These are phyloP conservation scores for Chaenodraco wilsoni DNA, from an alignment of 2,797 vertebrate species.

Conservation along the genomic window DNA sequence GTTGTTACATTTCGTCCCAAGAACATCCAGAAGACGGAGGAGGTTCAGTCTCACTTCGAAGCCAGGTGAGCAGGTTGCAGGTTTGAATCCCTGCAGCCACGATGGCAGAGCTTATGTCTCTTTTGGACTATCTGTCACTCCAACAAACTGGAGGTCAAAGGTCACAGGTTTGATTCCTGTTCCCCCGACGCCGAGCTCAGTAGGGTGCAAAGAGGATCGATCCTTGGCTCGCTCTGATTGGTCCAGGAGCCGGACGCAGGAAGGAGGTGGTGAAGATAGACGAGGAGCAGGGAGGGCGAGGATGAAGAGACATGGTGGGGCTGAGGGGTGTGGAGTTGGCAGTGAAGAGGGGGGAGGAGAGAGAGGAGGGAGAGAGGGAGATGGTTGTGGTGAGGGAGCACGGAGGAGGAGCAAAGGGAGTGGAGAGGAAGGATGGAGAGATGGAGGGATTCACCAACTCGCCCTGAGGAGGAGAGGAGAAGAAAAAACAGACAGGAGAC, in stretches of 20 bases:
- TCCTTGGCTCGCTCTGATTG: conserved; percentile 88
- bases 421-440: conserved; percentile 88
- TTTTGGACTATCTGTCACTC: conserved; percentile 3
- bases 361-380: conserved; percentile 88
- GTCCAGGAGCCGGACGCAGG: conserved; percentile 90
- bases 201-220: conserved; percentile 94
- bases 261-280: conserved; percentile 92
- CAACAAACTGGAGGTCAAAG: conserved; percentile 24
- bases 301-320: conserved; percentile 84
- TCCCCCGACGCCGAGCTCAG: conserved; percentile 65
- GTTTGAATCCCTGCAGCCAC: conserved; percentile 31
- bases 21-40: conserved; percentile 17
- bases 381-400: conserved; percentile 79
- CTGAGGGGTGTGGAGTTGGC: conserved; percentile 86
- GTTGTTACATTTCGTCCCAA: neutral
- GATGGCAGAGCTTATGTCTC: conserved; percentile 14
- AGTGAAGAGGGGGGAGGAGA: conserved; percentile 89
- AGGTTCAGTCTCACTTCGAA: conserved; percentile 20
- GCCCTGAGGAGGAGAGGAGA: conserved; percentile 27
- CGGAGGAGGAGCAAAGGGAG: conserved; percentile 81
- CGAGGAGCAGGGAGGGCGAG: conserved; percentile 81
- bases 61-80: conserved; percentile 22
- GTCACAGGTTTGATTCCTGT: neutral
- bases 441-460: conserved; percentile 87
- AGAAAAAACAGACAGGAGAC: no score